phyloP scores from a whole-genome alignment of 2,888 invertebrate genomes.

The Lydus trimaculatus region DNA sequence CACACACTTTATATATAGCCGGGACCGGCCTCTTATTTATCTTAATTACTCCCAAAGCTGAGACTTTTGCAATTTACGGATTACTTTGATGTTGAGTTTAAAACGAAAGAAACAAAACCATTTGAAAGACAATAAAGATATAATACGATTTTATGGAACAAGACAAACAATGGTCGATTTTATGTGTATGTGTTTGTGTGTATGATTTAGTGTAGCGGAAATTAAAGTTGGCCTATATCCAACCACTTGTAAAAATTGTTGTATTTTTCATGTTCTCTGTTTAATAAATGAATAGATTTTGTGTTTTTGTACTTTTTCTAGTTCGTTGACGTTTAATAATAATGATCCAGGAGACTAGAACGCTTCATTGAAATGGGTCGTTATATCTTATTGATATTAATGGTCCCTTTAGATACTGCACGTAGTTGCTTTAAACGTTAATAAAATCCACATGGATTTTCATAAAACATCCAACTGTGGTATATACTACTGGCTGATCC shows the following conservation, averaged over 20 bases:
- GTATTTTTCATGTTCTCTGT: not conserved
- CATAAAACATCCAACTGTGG: conserved; percentile 37
- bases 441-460: conserved; percentile 35
- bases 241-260: conserved; percentile 16
- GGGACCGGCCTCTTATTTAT: not conserved
- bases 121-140: conserved; percentile 7
- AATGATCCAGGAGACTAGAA: conserved; percentile 17
- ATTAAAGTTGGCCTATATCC: conserved; percentile 20
- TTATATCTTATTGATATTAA: conserved; percentile 31
- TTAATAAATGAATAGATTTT: conserved; percentile 15
- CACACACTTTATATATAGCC: conserved; percentile 21
- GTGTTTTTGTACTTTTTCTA: conserved; percentile 15
- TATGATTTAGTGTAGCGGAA: conserved; percentile 25
- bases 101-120: conserved; percentile 11
- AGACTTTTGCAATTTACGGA: conserved; percentile 27
- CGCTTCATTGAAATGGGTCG: conserved; percentile 20
- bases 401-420: conserved; percentile 28
- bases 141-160: not conserved
- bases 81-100: conserved; percentile 11
- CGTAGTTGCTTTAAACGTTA: conserved; percentile 26
- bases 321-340: not conserved
- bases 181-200: not conserved
- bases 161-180: not conserved
- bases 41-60: conserved; percentile 12
- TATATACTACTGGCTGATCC: conserved; percentile 7